Evolutionary conservation across 1,140 invertebrate genomes (phyloP).

Genomic region (Drosophila arawakana): DNA sequence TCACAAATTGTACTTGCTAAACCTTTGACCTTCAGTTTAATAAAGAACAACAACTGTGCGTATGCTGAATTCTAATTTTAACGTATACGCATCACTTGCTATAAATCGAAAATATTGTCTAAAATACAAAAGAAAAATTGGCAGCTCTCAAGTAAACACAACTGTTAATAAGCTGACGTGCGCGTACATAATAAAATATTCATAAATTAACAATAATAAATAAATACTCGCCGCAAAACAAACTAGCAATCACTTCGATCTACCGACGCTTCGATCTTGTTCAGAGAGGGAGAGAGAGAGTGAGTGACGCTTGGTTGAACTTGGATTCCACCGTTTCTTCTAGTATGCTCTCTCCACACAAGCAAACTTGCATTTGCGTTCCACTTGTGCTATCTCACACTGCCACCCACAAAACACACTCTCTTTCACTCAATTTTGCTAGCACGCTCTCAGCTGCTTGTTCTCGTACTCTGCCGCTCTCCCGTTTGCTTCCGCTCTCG

Average conservation of each 20-base stretch:
- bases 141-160: slow-evolving; percentile 43
- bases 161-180: slow-evolving; percentile 24
- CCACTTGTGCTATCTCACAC: slow-evolving; percentile 15
- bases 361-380: slow-evolving; percentile 8
- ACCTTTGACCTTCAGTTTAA: slow-evolving; percentile 3
- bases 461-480: slow-evolving; percentile 16
- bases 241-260: slow-evolving; percentile 23
- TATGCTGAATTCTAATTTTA: slow-evolving; percentile 44
- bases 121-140: slow-evolving; percentile 4
- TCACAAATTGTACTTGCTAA: slow-evolving; percentile 1
- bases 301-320: slow-evolving; percentile 3
- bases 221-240: slow-evolving; percentile 51
- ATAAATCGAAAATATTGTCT: slow-evolving; percentile 10
- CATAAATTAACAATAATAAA: slow-evolving; percentile 64
- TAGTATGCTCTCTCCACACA: not conserved
- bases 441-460: not conserved
- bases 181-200: slow-evolving; percentile 48
- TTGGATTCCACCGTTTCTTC: slow-evolving; percentile 13
- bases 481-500: not conserved
- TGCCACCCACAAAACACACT: slow-evolving; percentile 18
- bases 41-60: slow-evolving; percentile 30
- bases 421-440: slow-evolving; percentile 4
- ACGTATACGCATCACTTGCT: slow-evolving; percentile 51
- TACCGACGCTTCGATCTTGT: slow-evolving; percentile 8
- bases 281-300: not conserved